Evolutionary conservation across 2,888 invertebrate species (phyloP).

Genomic region (Cordylochernes scorpioides): DNA sequence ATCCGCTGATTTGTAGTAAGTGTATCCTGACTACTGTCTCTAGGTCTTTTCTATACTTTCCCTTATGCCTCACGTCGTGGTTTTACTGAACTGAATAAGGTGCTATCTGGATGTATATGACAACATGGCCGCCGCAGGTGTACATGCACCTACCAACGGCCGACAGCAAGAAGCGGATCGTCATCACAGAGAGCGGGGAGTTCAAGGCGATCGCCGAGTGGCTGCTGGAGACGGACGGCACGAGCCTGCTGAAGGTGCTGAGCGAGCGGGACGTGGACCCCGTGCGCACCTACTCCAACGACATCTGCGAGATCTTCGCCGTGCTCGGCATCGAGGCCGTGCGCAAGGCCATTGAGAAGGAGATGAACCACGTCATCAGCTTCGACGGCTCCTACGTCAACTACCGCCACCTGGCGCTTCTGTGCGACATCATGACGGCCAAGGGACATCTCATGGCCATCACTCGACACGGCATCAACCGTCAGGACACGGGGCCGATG

Average conservation of each 20-base stretch:
- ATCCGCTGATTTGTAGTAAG: too few species aligned
- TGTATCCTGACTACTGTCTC: too few species aligned
- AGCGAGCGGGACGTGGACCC: constrained; percentile 94
- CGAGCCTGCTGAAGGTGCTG: constrained; percentile 85
- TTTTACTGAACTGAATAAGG: too few species aligned
- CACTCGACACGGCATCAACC: constrained; percentile 96
- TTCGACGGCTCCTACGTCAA: constrained; percentile 99
- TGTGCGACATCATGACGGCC: constrained; percentile 99
- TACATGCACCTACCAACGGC: constrained; percentile 99
- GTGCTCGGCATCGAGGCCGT: constrained; percentile 89
- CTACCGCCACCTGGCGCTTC: constrained; percentile 89
- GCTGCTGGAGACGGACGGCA: constrained; percentile 97
- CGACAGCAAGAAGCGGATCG: constrained; percentile 87
- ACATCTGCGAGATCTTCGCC: constrained; percentile 97
- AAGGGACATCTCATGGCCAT: constrained; percentile 99
- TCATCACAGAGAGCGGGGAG: constrained; percentile 88
- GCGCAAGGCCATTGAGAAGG: constrained; percentile 92
- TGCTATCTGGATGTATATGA: too few species aligned
- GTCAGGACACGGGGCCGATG: constrained; percentile 83
- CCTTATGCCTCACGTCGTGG: too few species aligned
- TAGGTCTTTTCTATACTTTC: too few species aligned
- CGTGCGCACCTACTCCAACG: constrained; percentile 86
- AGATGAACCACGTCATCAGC: constrained; percentile 96
- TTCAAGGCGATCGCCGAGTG: constrained; percentile 96
- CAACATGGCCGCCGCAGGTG: constrained; percentile 32